Base-by-base conservation (phyloP, 2,797 vertebrate species). In the Myiotriccus ornatus region DNA sequence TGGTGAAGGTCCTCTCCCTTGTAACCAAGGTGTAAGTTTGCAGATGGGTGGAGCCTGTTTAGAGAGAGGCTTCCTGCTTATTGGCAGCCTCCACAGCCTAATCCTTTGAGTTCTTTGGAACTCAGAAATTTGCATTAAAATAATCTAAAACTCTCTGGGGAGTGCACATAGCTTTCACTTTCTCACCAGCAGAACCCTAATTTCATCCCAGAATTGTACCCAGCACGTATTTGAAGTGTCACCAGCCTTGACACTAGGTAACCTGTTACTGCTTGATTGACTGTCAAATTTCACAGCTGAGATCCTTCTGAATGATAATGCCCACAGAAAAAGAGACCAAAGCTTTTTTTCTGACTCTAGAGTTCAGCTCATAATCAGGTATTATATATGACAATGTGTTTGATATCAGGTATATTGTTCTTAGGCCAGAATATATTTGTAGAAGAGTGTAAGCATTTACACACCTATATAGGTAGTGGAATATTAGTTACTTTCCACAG, bases 241-340 rank as follows among this genome's bases (percentile, higher is more conserved):
- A 84, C 43, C 37, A 80, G 28, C 28, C 14, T 35, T 74, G 75
- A 74, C 41, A 39, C 49, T 53, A 56, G 23, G 49, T 85, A 78
- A 75, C 53, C 79, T 0, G 0, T 93, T 85, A 75, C 20, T 64
- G 20, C 68, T 90, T 93, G 78, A 89, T 77, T 90, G 34, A 81
- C 74, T 86, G 75, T 76, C 56, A 56, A 47, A 93, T 93, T 96
- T 87, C 81, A 94, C 60, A 89, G 57, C 52, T 83, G 56, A 92
- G 28, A 67, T 56, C 22, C 41, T 77, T 90, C 46, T 74, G 25
- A 77, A 77, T 50, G 20, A 44, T 70, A 67, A 46, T 20, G 3
- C 21, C 53, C 30, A 60, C 20, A 70, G 67, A 67, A 87, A 76
- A 14, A 53, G 25, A 94, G 39, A 78, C 24, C 5, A 50, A 78